Conservation (phyloP, 2,113 vertebrate species). For the Orcinus orca region DNA sequence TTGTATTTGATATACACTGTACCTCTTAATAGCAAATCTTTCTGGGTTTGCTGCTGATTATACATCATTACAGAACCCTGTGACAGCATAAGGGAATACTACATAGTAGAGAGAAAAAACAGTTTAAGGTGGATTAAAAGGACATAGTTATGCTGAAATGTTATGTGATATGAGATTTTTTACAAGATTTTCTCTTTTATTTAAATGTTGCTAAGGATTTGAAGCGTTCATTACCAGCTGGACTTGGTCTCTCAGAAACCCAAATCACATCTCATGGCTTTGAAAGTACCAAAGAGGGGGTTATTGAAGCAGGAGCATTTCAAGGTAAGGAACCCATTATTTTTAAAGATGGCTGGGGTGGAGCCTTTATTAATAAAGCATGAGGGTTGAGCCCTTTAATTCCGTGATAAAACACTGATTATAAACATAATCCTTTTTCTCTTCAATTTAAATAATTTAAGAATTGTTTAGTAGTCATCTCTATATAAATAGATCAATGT, state of each 20-base stretch:
- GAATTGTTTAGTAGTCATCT: background rate
- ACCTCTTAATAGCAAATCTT: background rate
- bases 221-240: conserved; percentile 83
- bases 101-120: conserved; percentile 42
- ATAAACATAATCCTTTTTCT: background rate
- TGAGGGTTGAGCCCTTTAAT: background rate
- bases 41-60: conserved; percentile 34
- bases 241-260: conserved; percentile 90
- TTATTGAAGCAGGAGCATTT: conserved; percentile 87
- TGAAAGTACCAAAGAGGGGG: conserved; percentile 89
- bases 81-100: background rate
- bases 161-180: conserved; percentile 54
- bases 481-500: background rate
- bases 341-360: background rate
- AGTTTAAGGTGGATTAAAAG: conserved; percentile 52
- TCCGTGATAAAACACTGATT: background rate
- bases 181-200: conserved; percentile 75
- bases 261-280: conserved; percentile 87
- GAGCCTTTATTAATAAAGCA: background rate
- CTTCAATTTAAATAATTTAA: background rate
- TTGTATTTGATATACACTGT: background rate
- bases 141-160: conserved; percentile 53
- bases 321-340: conserved; percentile 85
- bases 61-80: conserved; percentile 14
- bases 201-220: conserved; percentile 85